These are phyloP conservation scores for Bubo bubo DNA, from an alignment of 2,113 vertebrate genomes.

Conservation along the genomic window DNA sequence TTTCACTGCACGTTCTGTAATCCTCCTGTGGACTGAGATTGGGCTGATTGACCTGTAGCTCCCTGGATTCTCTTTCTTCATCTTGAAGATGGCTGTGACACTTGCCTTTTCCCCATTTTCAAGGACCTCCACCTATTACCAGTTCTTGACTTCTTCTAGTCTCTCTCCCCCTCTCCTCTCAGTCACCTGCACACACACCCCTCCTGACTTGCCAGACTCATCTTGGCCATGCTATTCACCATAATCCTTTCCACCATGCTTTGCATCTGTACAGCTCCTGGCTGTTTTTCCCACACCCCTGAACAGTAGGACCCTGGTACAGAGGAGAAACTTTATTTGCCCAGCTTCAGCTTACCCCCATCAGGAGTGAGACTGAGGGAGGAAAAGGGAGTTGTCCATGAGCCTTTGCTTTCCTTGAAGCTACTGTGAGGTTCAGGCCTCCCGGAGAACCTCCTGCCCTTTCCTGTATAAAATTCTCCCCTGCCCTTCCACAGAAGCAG, in stretches of 20 bases:
- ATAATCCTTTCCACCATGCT: neutral
- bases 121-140: neutral
- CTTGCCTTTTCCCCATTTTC: neutral
- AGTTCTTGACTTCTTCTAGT: neutral
- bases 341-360: neutral
- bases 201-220: neutral
- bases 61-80: neutral
- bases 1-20: accelerated
- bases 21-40: neutral
- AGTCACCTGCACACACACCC: neutral
- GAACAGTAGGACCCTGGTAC: accelerated
- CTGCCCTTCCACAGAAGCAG: neutral
- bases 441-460: neutral
- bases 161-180: neutral
- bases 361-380: neutral
- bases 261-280: neutral
- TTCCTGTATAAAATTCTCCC: neutral
- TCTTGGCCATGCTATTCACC: neutral
- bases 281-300: neutral
- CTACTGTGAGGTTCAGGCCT: neutral
- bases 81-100: neutral
- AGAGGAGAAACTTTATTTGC: neutral
- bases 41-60: neutral
- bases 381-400: neutral
- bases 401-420: neutral